These are phyloP conservation scores for Pomatostomus ruficeps DNA, from an alignment of 2,113 vertebrate genomes.

Conservation along the genomic window DNA sequence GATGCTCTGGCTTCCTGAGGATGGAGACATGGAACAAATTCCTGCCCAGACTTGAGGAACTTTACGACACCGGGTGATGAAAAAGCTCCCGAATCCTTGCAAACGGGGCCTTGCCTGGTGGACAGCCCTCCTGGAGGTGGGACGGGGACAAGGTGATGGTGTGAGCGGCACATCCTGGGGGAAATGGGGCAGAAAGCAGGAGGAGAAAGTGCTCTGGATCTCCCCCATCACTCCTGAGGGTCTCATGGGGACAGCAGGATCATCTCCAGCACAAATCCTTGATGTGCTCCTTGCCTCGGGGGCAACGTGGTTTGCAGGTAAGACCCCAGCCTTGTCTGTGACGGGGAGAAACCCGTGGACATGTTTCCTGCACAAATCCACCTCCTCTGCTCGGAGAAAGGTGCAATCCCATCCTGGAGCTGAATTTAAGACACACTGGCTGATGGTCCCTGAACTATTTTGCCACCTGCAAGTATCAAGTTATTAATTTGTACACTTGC, in stretches of 20 bases:
- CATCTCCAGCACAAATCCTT: neutral
- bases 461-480: neutral
- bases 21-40: constrained; percentile 24
- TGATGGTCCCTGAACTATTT: neutral
- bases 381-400: neutral
- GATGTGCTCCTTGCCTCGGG: neutral
- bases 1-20: neutral
- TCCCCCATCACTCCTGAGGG: neutral
- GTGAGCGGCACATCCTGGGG: neutral
- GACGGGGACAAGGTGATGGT: neutral
- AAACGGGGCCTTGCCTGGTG: neutral
- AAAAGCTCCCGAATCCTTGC: neutral
- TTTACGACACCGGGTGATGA: neutral
- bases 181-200: neutral
- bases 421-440: neutral
- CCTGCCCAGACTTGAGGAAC: neutral
- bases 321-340: neutral
- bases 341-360: neutral
- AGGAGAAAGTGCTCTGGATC: neutral
- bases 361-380: neutral
- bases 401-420: neutral
- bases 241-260: neutral
- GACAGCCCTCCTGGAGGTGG: neutral
- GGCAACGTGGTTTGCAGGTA: neutral
- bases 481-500: neutral